Base-by-base conservation (phyloP, 2,888 invertebrate genomes). In the Andrena fulva region DNA sequence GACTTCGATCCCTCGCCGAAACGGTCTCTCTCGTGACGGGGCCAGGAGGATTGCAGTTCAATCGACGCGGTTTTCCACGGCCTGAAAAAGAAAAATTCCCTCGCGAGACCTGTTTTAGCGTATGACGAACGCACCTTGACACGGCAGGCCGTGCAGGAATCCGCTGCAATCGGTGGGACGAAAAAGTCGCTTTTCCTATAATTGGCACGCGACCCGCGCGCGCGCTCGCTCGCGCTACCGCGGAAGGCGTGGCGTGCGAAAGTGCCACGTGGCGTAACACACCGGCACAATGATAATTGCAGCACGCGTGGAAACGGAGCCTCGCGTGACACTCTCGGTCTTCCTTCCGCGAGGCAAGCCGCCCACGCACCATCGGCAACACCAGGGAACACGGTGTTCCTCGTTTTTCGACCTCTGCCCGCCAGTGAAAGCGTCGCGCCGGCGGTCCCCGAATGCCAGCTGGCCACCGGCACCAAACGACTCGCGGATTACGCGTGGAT, bases 231-330 rank as follows among this genome's bases (percentile, higher is more conserved):
- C 68, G 69, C 73, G 62, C 77, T 62, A 35, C 77, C 56, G 56
- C 56, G 56, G 73, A 77, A 73, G 82, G 84, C 82, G 82, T 82
- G 82, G 82, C 82, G 84, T 84, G 82, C 82, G 79, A 84, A 84
- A 75, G 70, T 79, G 82, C 71, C 78, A 78, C 82, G 78, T 82
- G 82, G 78, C 78, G 84, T 79, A 84, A 84, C 74, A 84, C 69
- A 68, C 66, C 67, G 78, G 64, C 54, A 82, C 82, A 78, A 83
- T 81, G 71, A 82, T 84, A 82, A 84, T 84, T 84, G 78, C 64
- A 29, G 31, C 72, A 27, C 62, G 74, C 72, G 80, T 72, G 80
- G 80, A 78, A 80, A 80, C 33, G 72, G 56, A 63, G 67, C 60
- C 78, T 72, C 72, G 78, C 78, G 78, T 78, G 79, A 79, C 80